These are phyloP conservation scores for Sarcoramphus papa DNA, from an alignment of 2,797 vertebrate species.

Conservation along the genomic window DNA sequence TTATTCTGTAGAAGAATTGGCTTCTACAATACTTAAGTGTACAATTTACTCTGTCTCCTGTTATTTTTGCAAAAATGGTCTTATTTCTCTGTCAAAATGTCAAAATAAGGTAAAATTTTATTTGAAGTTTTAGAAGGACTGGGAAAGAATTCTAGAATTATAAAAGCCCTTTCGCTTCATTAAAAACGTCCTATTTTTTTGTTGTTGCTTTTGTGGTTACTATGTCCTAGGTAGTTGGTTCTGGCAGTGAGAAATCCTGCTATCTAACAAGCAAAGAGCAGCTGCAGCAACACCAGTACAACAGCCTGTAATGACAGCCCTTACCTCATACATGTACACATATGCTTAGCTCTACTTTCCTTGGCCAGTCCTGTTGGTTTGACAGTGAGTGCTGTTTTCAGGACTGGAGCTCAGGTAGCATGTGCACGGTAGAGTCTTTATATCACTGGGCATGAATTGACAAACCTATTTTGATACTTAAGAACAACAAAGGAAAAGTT, in stretches of 20 bases:
- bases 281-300: background rate
- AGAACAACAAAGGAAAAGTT: background rate
- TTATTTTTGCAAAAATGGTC: background rate
- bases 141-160: background rate
- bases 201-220: background rate
- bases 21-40: background rate
- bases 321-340: accelerated
- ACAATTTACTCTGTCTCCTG: background rate
- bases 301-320: background rate
- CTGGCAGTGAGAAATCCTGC: background rate
- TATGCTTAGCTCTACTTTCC: background rate
- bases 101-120: background rate
- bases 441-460: background rate
- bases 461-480: background rate
- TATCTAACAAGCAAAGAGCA: background rate
- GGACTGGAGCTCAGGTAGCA: background rate
- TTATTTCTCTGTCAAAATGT: conserved; percentile 3
- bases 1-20: background rate
- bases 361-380: background rate
- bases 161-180: background rate
- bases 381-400: background rate
- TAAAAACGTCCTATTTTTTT: background rate
- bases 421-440: background rate
- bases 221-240: background rate
- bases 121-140: background rate